Conservation (phyloP, 2,888 invertebrate species). For the Hedychridium roseum region DNA sequence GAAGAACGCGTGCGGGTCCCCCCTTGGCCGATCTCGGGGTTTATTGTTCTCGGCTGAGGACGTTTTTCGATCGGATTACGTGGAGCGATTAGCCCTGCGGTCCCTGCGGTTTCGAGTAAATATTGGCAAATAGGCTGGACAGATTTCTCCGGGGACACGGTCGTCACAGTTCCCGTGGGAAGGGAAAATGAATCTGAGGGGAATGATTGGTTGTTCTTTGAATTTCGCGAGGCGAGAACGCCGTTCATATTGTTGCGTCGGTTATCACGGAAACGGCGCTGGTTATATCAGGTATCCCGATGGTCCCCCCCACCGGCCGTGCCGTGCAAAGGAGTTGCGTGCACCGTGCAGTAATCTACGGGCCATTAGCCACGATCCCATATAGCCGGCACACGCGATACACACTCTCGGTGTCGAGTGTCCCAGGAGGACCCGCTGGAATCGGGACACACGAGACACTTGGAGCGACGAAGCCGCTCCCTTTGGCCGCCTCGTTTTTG, state of each 20-base stretch:
- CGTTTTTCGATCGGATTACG: conserved; percentile 10
- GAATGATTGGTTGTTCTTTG: neutral
- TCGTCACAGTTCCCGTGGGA: no score
- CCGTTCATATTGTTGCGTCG: neutral
- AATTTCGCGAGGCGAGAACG: neutral
- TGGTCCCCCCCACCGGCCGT: conserved; percentile 21
- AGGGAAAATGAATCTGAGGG: no score
- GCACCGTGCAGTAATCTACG: conserved; percentile 50
- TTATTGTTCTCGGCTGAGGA: no score
- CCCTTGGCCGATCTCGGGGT: no score
- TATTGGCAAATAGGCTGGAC: conserved; percentile 6
- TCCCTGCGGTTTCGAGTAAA: conserved; percentile 12
- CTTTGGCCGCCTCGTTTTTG: conserved; percentile 30
- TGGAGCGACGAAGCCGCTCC: conserved; percentile 33
- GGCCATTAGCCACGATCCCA: conserved; percentile 57
- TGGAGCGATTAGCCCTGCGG: conserved; percentile 5
- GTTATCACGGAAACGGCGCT: conserved; percentile 23
- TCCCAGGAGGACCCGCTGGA: conserved; percentile 36
- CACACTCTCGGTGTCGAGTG: conserved; percentile 55
- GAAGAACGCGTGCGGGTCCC: no score
- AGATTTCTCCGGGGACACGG: neutral
- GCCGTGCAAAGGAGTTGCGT: conserved; percentile 33
- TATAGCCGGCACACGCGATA: conserved; percentile 53
- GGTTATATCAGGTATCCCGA: conserved; percentile 28
- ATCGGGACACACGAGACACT: conserved; percentile 59